phyloP scores from a whole-genome alignment of 2,113 vertebrate species.

The Leucoraja erinaceus region DNA sequence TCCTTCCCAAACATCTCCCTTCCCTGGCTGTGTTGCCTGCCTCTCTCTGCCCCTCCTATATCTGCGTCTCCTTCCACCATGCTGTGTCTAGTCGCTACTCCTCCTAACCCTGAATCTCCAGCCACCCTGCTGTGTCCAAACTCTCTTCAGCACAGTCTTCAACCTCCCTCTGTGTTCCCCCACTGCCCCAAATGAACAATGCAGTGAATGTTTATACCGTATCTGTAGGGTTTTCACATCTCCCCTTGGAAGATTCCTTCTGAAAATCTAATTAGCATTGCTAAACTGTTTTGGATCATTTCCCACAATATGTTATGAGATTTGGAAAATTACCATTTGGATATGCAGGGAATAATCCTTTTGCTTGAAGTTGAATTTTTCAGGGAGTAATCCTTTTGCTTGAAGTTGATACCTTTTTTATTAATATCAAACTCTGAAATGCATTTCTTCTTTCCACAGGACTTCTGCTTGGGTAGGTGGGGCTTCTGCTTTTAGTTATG shows the following conservation, averaged over 20 bases:
- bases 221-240: neutral
- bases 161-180: too few relatives aligned
- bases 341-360: neutral
- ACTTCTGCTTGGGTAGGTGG: too few relatives aligned
- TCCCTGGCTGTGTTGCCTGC: too few relatives aligned
- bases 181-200: neutral
- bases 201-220: neutral
- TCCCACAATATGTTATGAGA: neutral
- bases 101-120: too few relatives aligned
- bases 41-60: too few relatives aligned
- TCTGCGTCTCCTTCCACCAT: too few relatives aligned
- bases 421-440: neutral
- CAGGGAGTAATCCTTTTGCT: too few relatives aligned
- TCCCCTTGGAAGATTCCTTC: neutral
- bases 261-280: neutral
- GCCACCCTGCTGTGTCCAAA: too few relatives aligned
- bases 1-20: too few relatives aligned
- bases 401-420: neutral
- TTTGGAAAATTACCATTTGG: neutral
- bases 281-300: neutral
- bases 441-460: neutral
- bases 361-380: neutral
- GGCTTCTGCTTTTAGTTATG: neutral
- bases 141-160: too few relatives aligned
- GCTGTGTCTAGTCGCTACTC: too few relatives aligned